Evolutionary conservation across 1,140 invertebrate genomes (phyloP).

Genomic region (Bilobella aurantiaca): DNA sequence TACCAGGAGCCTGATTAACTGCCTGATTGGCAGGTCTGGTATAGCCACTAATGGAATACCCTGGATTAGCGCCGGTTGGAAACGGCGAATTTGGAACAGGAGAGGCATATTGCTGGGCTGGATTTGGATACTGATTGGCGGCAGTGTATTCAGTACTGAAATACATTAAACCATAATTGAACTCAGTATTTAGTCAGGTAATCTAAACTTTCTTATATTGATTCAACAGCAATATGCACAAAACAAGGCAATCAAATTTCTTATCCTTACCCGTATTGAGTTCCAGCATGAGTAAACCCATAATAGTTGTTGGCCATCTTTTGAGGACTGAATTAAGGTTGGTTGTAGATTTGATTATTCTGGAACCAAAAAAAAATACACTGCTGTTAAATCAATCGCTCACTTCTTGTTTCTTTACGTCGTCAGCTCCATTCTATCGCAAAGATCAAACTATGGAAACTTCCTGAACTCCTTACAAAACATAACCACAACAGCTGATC

Average conservation of each 20-base stretch:
- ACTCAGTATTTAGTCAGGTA: not conserved
- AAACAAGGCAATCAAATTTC: too few species aligned
- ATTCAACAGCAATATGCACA: not conserved
- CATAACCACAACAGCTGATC: too few species aligned
- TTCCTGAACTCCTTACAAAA: too few species aligned
- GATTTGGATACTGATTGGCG: not conserved
- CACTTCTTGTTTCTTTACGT: too few species aligned
- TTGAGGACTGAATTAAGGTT: conserved; percentile 7
- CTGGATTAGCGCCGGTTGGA: conserved; percentile 5
- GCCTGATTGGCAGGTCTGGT: conserved; percentile 25
- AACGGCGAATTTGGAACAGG: not conserved
- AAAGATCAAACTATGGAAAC: too few species aligned
- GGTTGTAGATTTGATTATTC: too few species aligned
- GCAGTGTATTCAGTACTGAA: conserved; percentile 19
- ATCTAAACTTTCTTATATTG: not conserved
- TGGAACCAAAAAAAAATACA: too few species aligned
- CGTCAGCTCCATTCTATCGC: too few species aligned
- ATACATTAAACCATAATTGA: conserved; percentile 5
- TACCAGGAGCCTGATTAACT: not conserved
- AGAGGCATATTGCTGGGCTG: not conserved
- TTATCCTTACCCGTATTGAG: conserved; percentile 75
- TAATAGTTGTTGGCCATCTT: conserved; percentile 90
- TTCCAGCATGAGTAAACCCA: conserved; percentile 78
- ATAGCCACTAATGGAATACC: conserved; percentile 29
- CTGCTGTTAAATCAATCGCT: too few species aligned